Conservation (phyloP, 2,888 invertebrate genomes). For the Polymixis flavicincta region DNA sequence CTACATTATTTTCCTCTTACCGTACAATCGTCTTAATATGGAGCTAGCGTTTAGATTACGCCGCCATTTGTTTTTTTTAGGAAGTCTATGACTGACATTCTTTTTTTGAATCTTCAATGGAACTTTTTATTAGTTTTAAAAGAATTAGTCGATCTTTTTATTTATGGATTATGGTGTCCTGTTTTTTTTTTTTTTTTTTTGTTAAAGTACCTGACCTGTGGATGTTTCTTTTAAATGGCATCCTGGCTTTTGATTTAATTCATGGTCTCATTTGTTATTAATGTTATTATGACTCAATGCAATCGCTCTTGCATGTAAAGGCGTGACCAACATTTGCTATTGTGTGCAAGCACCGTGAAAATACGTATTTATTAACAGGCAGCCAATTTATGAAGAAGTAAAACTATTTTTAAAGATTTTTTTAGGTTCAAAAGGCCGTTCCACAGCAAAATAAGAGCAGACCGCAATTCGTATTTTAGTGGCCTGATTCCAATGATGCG, state of each 20-base stretch:
- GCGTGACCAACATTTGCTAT: slow-evolving; percentile 29
- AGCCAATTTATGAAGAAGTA: slow-evolving; percentile 24
- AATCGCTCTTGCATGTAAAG: slow-evolving; percentile 31
- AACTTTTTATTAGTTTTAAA: slow-evolving; percentile 18
- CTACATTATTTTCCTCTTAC: slow-evolving; percentile 71
- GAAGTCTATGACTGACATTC: slow-evolving; percentile 36
- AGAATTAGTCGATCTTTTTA: too few species aligned
- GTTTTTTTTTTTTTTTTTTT: neutral
- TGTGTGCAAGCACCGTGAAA: slow-evolving; percentile 37
- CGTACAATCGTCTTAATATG: slow-evolving; percentile 44
- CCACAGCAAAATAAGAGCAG: slow-evolving; percentile 41
- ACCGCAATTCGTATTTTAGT: slow-evolving; percentile 48
- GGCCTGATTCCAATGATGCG: slow-evolving; percentile 58
- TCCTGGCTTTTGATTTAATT: slow-evolving; percentile 8
- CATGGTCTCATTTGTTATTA: slow-evolving; percentile 22
- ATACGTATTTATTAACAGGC: slow-evolving; percentile 7
- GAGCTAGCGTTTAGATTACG: slow-evolving; percentile 43
- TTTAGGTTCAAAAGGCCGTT: slow-evolving; percentile 41
- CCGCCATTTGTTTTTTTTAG: slow-evolving; percentile 32
- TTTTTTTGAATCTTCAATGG: slow-evolving; percentile 41
- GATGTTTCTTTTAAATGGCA: neutral
- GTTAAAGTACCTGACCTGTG: too few species aligned
- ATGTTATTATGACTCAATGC: slow-evolving; percentile 20
- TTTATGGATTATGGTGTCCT: too few species aligned
- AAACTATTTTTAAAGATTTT: slow-evolving; percentile 25